Base-by-base conservation (phyloP, 37 sponge, comb jelly and placozoan genomes). In the Eunapius fragilis region DNA sequence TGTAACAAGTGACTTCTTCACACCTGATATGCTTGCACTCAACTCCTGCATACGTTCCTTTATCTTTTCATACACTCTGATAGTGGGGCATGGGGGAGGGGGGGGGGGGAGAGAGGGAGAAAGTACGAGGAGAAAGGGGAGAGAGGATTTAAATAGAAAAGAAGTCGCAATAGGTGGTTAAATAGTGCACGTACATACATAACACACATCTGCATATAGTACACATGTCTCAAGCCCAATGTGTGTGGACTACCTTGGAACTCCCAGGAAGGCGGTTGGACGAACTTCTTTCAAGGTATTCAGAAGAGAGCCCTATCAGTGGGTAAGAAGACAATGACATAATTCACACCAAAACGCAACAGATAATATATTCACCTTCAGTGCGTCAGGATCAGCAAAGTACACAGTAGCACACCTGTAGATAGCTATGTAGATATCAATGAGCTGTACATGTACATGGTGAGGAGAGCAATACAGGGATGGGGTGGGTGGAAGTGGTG, bases 301-400 rank as follows among this genome's bases (percentile, higher is more conserved):
- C 2, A 49, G 80, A 2, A 96, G 91, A 26, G 86, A 67, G 35
- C 96, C 96, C 94, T 93, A n/a, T n/a, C n/a, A n/a, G 71, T 28
- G 22, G 26, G 33, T 22, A 78, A 9, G 69, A 3, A 5, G 79
- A 69, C 24, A 82, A 33, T 17, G 82, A 12, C 71, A 24, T 28
- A 71, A 5, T 6, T 36, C 5, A 26, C 14, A 23, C 13, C 3
- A 0, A 25, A 34, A 31, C 30, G 71, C 27, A 2, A 36, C 23
- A 76, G 23, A 19, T 74, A n/a, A n/a, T 31, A 26, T 45, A 83
- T 68, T n/a, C 10, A 84, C 92, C 85, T 96, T 96, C 41, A 96
- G 90, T 36, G 96, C 96, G 94, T 96, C 96, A 9, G 96, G 96
- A 45, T 91, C 87, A 13, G 96, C 96, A 91, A 96, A 96, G 74